Percentiles rank a stretch among this genome's conserved stretches.
phyloP scores from a whole-genome alignment of 2,797 vertebrate genomes.

The Squalus acanthias region DNA sequence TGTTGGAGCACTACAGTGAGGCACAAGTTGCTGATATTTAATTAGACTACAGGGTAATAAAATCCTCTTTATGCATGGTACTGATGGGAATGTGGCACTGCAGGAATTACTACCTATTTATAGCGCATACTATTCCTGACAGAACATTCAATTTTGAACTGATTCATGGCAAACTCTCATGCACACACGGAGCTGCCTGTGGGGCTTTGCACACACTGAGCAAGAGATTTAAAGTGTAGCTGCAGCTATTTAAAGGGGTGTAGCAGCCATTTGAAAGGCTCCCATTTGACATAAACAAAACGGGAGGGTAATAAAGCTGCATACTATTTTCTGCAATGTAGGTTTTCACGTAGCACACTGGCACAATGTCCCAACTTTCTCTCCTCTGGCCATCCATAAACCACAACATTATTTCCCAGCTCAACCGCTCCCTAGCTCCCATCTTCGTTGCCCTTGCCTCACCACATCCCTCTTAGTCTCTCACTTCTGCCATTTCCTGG shows the following conservation, averaged over 20 bases:
- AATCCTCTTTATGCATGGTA: background rate
- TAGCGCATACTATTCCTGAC: background rate
- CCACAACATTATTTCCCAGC: too few relatives aligned
- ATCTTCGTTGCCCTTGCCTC: too few relatives aligned
- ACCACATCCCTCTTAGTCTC: too few relatives aligned
- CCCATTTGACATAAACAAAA: background rate
- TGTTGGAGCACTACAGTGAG: background rate
- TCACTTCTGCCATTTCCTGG: too few relatives aligned
- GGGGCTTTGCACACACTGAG: background rate
- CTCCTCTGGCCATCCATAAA: too few relatives aligned
- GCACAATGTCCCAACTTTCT: too few relatives aligned
- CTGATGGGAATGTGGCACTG: background rate
- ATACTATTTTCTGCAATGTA: background rate
- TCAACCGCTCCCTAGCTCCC: too few relatives aligned
- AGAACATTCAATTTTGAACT: background rate
- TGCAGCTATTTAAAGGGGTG: background rate
- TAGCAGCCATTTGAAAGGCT: background rate
- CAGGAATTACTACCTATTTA: background rate
- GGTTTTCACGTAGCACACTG: too few relatives aligned
- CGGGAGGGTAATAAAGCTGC: background rate
- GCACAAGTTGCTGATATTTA: background rate
- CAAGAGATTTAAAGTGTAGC: background rate
- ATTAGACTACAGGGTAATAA: background rate
- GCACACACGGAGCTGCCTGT: background rate
- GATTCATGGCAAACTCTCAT: background rate